These are phyloP conservation scores for Hypanus sabinus DNA, from an alignment of 2,113 vertebrate species.

Conservation along the genomic window DNA sequence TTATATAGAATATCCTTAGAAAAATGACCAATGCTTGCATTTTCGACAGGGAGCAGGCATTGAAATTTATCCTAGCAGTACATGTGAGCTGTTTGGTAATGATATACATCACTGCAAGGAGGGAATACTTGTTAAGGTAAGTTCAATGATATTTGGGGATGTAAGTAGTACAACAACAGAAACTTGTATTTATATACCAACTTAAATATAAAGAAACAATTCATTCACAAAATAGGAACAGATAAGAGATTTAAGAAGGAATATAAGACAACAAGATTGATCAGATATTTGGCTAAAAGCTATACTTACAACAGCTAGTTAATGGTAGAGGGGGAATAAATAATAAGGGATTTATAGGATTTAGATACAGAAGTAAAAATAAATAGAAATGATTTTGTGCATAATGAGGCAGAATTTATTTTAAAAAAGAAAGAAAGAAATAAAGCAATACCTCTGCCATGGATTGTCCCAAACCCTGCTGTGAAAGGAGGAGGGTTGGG, in stretches of 20 bases:
- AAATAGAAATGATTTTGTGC: background rate
- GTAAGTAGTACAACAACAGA: background rate
- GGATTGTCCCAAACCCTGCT: too few relatives aligned
- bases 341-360: background rate
- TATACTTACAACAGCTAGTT: background rate
- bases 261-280: background rate
- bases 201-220: background rate
- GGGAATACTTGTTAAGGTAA: slow-evolving; percentile 91
- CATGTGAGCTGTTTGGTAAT: slow-evolving; percentile 69
- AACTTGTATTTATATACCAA: background rate
- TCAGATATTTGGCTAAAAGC: background rate
- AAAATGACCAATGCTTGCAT: background rate
- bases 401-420: background rate
- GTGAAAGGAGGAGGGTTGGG: too few relatives aligned
- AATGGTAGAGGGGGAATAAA: background rate
- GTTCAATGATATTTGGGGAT: slow-evolving; percentile 36
- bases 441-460: background rate
- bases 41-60: slow-evolving; percentile 76
- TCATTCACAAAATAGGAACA: background rate
- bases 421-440: background rate
- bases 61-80: slow-evolving; percentile 87
- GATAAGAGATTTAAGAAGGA: background rate
- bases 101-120: slow-evolving; percentile 94
- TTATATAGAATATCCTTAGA: background rate
- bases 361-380: background rate